These are phyloP conservation scores for Ephialtes manifestator DNA, from an alignment of 2,888 invertebrate genomes.

Conservation along the genomic window DNA sequence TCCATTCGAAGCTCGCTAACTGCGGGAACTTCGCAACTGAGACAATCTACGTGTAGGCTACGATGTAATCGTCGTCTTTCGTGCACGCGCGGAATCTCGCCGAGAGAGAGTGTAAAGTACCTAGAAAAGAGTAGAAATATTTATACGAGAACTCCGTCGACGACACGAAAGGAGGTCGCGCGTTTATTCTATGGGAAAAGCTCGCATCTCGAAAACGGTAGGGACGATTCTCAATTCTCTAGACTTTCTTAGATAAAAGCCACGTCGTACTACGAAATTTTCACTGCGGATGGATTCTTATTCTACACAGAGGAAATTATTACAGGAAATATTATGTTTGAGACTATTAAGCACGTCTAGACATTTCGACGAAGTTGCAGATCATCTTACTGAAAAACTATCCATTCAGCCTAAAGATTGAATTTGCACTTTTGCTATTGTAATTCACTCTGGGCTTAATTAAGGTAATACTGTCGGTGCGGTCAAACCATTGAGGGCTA, in stretches of 20 bases:
- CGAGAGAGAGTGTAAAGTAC: not conserved
- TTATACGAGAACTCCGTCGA: conserved; percentile 4
- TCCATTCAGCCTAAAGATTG: not conserved
- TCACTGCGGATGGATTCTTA: not conserved
- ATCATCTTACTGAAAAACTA: not conserved
- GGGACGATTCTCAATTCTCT: not conserved
- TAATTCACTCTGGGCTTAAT: not conserved
- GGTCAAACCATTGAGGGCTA: no score
- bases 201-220: not conserved
- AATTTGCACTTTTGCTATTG: not conserved
- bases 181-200: conserved; percentile 2
- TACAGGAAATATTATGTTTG: not conserved
- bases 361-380: not conserved
- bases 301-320: not conserved
- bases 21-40: not conserved
- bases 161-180: conserved; percentile 39
- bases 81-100: not conserved
- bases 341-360: no score
- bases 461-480: no score
- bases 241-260: not conserved
- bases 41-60: conserved; percentile 19
- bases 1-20: conserved; percentile 51
- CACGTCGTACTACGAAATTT: not conserved
- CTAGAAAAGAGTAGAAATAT: conserved; percentile 33
- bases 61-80: conserved; percentile 30